A percentile compares a stretch with the other conserved stretches of the same genome.
These are phyloP conservation scores for Burhinus oedicnemus DNA, from an alignment of 2,113 vertebrate species.

Conservation along the genomic window DNA sequence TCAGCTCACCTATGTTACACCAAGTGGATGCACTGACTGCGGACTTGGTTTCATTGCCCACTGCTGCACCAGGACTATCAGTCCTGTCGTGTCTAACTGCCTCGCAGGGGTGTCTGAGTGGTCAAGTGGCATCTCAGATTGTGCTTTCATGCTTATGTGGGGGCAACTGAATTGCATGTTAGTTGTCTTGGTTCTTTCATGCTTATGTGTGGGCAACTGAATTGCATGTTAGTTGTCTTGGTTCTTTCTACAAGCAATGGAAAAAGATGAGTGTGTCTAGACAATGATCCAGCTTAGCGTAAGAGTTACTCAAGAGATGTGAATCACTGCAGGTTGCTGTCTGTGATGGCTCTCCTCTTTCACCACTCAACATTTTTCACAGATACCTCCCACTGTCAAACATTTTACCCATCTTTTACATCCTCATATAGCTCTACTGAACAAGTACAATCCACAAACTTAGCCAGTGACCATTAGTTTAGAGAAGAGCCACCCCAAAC, in stretches of 20 bases:
- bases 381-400: background rate
- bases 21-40: too few relatives aligned
- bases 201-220: background rate
- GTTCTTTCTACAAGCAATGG: background rate
- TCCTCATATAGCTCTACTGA: background rate
- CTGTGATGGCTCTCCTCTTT: background rate
- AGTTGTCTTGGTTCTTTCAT: background rate
- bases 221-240: background rate
- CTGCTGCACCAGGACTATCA: background rate
- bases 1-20: background rate
- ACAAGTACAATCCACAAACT: background rate
- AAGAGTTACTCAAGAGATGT: background rate
- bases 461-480: background rate
- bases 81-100: background rate
- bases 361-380: background rate
- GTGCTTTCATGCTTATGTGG: background rate
- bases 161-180: background rate
- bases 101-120: too few relatives aligned
- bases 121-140: background rate
- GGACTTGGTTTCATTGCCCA: background rate
- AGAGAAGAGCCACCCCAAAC: background rate
- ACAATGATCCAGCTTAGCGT: background rate
- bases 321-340: background rate
- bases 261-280: background rate
- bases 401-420: background rate